A percentile compares a stretch with the other conserved stretches of the same genome.
Evolutionary conservation across 53 echinoderm and acorn worm genomes (phyloP).

Genomic region (Patiria pectinifera): DNA sequence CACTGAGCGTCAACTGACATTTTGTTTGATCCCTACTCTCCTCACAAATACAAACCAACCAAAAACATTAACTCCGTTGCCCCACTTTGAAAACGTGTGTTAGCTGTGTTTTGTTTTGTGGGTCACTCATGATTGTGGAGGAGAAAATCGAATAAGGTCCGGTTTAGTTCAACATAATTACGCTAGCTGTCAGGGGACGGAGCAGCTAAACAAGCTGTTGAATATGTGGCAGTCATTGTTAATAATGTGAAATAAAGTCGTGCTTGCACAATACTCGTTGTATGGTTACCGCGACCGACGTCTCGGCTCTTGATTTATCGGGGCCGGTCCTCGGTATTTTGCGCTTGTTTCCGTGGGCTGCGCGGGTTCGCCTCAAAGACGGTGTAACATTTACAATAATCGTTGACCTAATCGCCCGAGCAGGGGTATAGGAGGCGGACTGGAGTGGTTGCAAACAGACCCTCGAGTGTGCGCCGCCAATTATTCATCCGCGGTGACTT

Average conservation of each 20-base stretch:
- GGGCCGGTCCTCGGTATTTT: background rate
- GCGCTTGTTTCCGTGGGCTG: background rate
- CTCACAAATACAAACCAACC: background rate
- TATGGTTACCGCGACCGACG: background rate
- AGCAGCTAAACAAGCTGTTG: background rate
- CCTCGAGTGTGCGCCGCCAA: background rate
- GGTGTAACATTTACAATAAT: background rate
- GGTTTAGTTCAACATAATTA: background rate
- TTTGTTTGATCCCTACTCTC: background rate
- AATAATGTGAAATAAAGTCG: background rate
- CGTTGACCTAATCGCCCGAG: conserved; percentile 29
- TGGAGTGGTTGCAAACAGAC: conserved; percentile 9
- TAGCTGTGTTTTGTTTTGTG: background rate
- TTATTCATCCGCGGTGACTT: background rate
- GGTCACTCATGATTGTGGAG: background rate
- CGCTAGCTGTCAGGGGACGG: background rate
- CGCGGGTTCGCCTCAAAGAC: background rate
- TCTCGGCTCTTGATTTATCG: background rate
- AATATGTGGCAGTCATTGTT: conserved; percentile 1
- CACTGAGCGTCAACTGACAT: background rate
- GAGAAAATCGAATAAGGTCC: background rate
- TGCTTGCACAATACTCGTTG: background rate
- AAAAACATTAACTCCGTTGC: background rate
- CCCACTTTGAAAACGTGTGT: background rate
- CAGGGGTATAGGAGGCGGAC: background rate